Percentiles rank a stretch among this genome's conserved stretches.
Conservation (phyloP, 2,113 vertebrate genomes). For the Tetraodon nigroviridis region DNA sequence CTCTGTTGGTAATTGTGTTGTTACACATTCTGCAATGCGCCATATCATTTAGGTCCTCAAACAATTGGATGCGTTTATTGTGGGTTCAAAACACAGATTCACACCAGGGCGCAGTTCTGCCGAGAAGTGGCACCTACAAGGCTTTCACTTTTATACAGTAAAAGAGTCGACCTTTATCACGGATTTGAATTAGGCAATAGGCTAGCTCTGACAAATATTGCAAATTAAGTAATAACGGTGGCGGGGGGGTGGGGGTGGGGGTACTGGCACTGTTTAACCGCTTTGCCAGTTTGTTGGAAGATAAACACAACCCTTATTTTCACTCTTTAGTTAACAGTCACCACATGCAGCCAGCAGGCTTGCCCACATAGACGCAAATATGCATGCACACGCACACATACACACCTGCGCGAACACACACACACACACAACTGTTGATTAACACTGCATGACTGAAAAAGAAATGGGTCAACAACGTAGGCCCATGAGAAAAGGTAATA, state of each 20-base stretch:
- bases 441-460: constrained; percentile 11
- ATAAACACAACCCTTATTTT: constrained; percentile 57
- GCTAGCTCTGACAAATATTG: too few relatives aligned
- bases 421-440: constrained; percentile 6
- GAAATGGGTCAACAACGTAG: constrained; percentile 12
- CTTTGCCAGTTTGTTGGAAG: constrained; percentile 48
- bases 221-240: too few relatives aligned
- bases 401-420: constrained; percentile 17
- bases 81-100: too few relatives aligned
- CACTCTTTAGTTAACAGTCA: not conserved
- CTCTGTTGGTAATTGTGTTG: too few relatives aligned
- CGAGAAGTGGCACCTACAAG: not conserved
- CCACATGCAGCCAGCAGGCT: not conserved
- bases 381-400: constrained; percentile 14
- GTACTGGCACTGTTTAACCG: not conserved
- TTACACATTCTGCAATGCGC: too few relatives aligned
- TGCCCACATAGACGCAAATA: not conserved
- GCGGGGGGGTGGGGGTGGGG: too few relatives aligned
- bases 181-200: constrained; percentile 10
- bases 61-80: too few relatives aligned
- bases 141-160: constrained; percentile 23
- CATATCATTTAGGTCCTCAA: too few relatives aligned
- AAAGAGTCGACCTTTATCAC: constrained; percentile 63
- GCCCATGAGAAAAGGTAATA: constrained; percentile 8
- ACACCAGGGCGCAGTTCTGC: too few relatives aligned